Percentiles rank a stretch among this genome's conserved stretches.
Conservation (phyloP, 2,113 vertebrate genomes). For the Gallinago jamesoni region DNA sequence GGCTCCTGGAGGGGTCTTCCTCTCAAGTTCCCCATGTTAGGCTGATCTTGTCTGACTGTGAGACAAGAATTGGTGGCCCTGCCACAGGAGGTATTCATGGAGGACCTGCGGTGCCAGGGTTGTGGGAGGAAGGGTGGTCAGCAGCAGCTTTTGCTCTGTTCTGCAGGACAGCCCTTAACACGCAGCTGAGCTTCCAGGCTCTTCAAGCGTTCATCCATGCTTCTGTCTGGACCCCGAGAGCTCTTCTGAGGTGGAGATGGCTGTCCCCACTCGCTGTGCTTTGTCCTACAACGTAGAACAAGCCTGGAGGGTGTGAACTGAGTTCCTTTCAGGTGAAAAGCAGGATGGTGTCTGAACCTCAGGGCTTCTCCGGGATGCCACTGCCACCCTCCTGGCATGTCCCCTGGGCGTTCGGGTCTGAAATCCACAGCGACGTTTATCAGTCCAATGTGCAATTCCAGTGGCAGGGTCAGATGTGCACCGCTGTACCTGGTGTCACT, state of each 20-base stretch:
- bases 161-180: background rate
- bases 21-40: rapidly evolving
- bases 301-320: background rate
- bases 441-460: background rate
- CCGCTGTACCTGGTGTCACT: background rate
- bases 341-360: background rate
- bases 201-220: too few relatives aligned
- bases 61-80: background rate
- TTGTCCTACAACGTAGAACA: background rate
- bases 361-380: background rate
- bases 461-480: background rate
- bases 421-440: rapidly evolving
- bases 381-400: background rate
- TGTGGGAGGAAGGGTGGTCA: background rate
- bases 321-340: background rate
- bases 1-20: background rate
- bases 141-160: rapidly evolving
- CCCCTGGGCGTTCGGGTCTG: background rate
- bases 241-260: background rate
- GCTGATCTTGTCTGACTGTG: background rate
- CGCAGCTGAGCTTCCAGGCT: background rate
- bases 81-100: rapidly evolving
- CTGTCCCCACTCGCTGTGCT: background rate
- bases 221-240: rapidly evolving
- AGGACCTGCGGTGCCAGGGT: background rate